Evolutionary conservation across 1,140 invertebrate genomes (phyloP).

Genomic region (Drosophila obscura): DNA sequence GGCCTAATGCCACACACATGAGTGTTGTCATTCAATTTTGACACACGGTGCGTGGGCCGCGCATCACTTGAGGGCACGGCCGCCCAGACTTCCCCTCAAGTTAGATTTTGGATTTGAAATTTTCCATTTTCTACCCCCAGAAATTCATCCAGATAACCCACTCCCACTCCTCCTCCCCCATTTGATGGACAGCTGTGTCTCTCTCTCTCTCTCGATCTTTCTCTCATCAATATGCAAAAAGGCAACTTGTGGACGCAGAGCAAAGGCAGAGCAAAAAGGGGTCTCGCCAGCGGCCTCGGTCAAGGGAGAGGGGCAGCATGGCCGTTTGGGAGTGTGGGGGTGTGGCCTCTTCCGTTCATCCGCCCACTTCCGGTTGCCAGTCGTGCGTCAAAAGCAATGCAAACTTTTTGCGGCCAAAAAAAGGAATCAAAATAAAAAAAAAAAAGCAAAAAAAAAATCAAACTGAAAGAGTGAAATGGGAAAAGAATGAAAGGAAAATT

Average conservation of each 20-base stretch:
- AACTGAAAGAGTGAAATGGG: slow-evolving; percentile 1
- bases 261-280: slow-evolving; percentile 21
- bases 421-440: slow-evolving; percentile 15
- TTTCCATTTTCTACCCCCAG: slow-evolving; percentile 34
- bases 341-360: neutral
- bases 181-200: neutral
- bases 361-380: slow-evolving; percentile 52
- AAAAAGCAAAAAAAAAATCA: slow-evolving; percentile 4
- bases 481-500: slow-evolving; percentile 68
- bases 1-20: slow-evolving; percentile 59
- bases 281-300: slow-evolving; percentile 22
- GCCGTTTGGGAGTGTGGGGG: no score
- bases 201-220: neutral
- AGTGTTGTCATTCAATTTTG: slow-evolving; percentile 80
- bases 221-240: slow-evolving; percentile 78
- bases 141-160: slow-evolving; percentile 32
- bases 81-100: slow-evolving; percentile 4
- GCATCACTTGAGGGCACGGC: slow-evolving; percentile 11
- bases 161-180: neutral
- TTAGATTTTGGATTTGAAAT: slow-evolving; percentile 51
- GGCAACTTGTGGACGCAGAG: slow-evolving; percentile 18
- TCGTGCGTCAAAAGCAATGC: slow-evolving; percentile 79
- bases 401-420: slow-evolving; percentile 60
- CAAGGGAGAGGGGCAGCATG: neutral
- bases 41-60: slow-evolving; percentile 45